Evolutionary conservation across 1,140 invertebrate genomes (phyloP).

Genomic region (Odontomachus brunneus): DNA sequence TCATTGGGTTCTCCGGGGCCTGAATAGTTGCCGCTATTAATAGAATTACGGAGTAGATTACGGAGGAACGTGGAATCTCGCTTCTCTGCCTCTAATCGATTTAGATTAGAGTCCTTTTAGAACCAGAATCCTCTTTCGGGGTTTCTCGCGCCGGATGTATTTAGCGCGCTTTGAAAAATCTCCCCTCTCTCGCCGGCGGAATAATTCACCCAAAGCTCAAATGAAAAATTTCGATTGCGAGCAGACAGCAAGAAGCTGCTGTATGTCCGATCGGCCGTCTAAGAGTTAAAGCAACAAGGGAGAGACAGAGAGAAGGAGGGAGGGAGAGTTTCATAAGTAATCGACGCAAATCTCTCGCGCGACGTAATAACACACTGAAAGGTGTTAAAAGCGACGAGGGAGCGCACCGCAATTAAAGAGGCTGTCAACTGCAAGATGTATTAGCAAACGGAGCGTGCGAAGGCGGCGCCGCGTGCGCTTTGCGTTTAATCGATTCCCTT

Average conservation of each 20-base stretch:
- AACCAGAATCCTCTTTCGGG: not conserved
- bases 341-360: not conserved
- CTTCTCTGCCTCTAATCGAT: conserved; percentile 4
- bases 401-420: conserved; percentile 53
- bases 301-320: no score
- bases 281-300: no score
- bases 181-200: no score
- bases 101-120: not conserved
- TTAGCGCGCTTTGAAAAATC: no score
- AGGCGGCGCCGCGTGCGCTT: conserved; percentile 25
- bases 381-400: conserved; percentile 38
- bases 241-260: no score
- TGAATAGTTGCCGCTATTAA: conserved; percentile 5
- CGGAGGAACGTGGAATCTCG: not conserved
- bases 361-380: conserved; percentile 6
- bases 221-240: not conserved
- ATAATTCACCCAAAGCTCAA: no score
- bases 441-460: conserved; percentile 34
- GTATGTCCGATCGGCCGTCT: no score
- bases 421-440: conserved; percentile 58
- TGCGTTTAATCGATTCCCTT: conserved; percentile 60
- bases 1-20: not conserved
- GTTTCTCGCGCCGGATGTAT: not conserved
- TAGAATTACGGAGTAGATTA: conserved; percentile 11
- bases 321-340: conserved; percentile 15